Conservation (phyloP, 2,797 vertebrate genomes). For the Melanotaenia nigrans region DNA sequence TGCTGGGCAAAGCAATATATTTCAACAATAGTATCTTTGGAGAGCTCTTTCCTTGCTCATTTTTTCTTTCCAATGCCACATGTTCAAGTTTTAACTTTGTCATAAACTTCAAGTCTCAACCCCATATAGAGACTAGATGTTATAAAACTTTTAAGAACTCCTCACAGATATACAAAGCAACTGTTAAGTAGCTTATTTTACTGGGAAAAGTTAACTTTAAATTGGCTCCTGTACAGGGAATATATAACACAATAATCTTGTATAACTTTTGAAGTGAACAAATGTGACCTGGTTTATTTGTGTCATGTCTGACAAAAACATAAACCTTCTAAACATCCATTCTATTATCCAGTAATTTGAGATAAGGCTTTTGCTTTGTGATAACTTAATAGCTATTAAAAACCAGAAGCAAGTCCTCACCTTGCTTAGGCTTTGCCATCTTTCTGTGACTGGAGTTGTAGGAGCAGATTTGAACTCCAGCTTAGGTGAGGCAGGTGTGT, state of each 20-base stretch:
- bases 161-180: not conserved
- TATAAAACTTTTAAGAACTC: not conserved
- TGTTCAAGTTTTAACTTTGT: not conserved
- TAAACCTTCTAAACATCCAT: not conserved
- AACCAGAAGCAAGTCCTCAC: conserved; percentile 39
- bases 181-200: not conserved
- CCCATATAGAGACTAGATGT: not conserved
- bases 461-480: conserved; percentile 75
- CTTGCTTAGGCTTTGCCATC: conserved; percentile 73
- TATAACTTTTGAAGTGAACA: not conserved
- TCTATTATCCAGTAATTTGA: not conserved
- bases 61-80: not conserved
- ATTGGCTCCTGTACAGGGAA: not conserved
- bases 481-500: conserved; percentile 71
- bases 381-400: not conserved
- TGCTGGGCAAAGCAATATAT: not conserved
- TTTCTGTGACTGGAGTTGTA: conserved; percentile 69
- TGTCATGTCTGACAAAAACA: not conserved
- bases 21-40: not conserved
- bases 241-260: not conserved
- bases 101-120: not conserved
- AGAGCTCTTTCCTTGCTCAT: not conserved
- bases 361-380: not conserved
- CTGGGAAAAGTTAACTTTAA: not conserved
- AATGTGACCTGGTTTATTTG: not conserved